A percentile compares a stretch with the other conserved stretches of the same genome.
phyloP scores from a whole-genome alignment of 2,888 invertebrate genomes.

The Palloptera scutellata region DNA sequence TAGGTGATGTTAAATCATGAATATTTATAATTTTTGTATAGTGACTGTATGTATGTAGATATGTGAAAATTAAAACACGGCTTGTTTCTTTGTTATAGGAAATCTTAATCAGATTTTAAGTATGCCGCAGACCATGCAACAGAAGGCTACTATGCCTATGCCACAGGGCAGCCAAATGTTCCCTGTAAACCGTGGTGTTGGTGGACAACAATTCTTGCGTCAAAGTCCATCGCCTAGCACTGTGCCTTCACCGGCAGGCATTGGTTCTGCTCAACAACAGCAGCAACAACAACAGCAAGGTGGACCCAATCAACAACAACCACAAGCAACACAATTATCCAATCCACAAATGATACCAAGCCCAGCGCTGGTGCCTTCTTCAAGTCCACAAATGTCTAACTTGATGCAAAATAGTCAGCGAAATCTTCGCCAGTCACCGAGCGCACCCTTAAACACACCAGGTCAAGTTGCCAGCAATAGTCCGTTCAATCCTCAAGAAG shows the following conservation, averaged over 20 bases:
- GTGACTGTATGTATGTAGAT: neutral
- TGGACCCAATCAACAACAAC: slow-evolving; percentile 46
- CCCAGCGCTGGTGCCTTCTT: slow-evolving; percentile 74
- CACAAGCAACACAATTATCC: slow-evolving; percentile 57
- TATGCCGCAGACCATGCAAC: slow-evolving; percentile 59
- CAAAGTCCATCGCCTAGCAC: slow-evolving; percentile 77
- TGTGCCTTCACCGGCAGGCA: slow-evolving; percentile 65
- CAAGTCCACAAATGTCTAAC: slow-evolving; percentile 72
- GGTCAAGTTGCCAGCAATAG: slow-evolving; percentile 68
- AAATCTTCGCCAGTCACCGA: slow-evolving; percentile 80
- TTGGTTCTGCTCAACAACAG: slow-evolving; percentile 49
- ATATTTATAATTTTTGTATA: neutral
- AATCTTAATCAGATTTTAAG: slow-evolving; percentile 60
- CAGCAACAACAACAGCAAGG: slow-evolving; percentile 42
- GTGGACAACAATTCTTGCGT: slow-evolving; percentile 74
- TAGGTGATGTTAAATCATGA: no score
- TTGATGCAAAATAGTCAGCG: slow-evolving; percentile 67
- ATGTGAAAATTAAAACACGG: neutral
- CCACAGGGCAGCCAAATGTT: slow-evolving; percentile 66
- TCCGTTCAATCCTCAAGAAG: slow-evolving; percentile 77
- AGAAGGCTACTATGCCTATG: slow-evolving; percentile 60
- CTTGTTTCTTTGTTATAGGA: slow-evolving; percentile 32
- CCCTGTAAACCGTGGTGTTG: slow-evolving; percentile 69
- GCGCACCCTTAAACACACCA: slow-evolving; percentile 84
- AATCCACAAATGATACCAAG: slow-evolving; percentile 73